These are phyloP conservation scores for Sciaenops ocellatus DNA, from an alignment of 2,797 vertebrate species.

Conservation along the genomic window DNA sequence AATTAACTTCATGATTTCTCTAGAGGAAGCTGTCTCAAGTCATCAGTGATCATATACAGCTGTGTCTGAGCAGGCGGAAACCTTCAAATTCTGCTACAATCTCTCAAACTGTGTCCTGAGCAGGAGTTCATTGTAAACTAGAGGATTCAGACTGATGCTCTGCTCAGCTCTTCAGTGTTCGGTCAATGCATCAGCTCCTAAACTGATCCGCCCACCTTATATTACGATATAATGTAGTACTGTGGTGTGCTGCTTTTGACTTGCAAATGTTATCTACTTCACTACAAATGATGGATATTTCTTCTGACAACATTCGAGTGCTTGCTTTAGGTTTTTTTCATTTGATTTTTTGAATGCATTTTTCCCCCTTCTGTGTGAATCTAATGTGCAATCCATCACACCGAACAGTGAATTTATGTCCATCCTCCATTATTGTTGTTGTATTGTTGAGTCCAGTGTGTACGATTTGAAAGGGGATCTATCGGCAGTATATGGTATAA, in stretches of 20 bases:
- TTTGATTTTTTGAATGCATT: background rate
- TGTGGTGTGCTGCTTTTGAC: no score
- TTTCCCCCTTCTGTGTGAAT: background rate
- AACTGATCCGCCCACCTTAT: background rate
- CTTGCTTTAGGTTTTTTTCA: no score
- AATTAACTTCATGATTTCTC: conserved; percentile 43
- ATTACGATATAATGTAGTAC: no score
- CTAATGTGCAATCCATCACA: background rate
- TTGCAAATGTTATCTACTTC: no score
- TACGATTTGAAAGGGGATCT: no score
- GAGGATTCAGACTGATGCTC: conserved; percentile 10
- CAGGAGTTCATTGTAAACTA: background rate
- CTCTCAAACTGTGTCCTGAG: conserved; percentile 34
- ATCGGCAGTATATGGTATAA: no score
- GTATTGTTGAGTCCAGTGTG: background rate
- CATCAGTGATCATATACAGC: conserved; percentile 16
- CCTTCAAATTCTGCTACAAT: conserved; percentile 17
- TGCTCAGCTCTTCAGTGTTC: conserved; percentile 5
- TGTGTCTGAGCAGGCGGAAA: conserved; percentile 7
- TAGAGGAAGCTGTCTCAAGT: conserved; percentile 19
- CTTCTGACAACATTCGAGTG: no score
- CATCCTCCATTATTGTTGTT: background rate
- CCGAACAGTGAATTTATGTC: background rate
- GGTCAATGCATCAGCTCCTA: background rate
- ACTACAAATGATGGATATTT: no score